These are phyloP conservation scores for Scaptodrosophila lebanonensis DNA, from an alignment of 1,140 invertebrate genomes.

Conservation along the genomic window DNA sequence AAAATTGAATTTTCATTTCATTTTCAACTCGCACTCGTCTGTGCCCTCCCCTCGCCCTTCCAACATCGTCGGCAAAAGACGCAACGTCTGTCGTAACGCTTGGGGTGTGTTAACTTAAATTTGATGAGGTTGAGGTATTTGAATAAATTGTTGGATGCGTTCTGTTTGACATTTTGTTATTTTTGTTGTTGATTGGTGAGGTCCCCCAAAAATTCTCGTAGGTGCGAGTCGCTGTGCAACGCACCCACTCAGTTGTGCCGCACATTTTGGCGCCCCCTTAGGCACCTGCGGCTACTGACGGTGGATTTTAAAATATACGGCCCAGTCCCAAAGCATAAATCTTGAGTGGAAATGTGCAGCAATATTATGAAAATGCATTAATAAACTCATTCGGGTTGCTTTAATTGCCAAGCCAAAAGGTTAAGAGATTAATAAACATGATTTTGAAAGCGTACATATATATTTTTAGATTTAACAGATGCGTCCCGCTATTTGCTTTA, in stretches of 20 bases:
- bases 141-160: slow-evolving; percentile 72
- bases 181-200: slow-evolving; percentile 66
- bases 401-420: slow-evolving; percentile 42
- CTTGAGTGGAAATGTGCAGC: slow-evolving; percentile 8
- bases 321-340: slow-evolving; percentile 35
- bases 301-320: slow-evolving; percentile 34
- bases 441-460: too few relatives aligned
- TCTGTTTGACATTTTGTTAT: slow-evolving; percentile 76
- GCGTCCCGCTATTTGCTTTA: too few relatives aligned
- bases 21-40: slow-evolving; percentile 26
- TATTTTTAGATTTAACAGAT: too few relatives aligned
- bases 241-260: slow-evolving; percentile 23
- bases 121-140: slow-evolving; percentile 68
- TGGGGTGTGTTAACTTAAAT: slow-evolving; percentile 61
- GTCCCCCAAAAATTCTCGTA: slow-evolving; percentile 21
- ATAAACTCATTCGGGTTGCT: slow-evolving; percentile 24
- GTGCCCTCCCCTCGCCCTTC: neutral
- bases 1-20: slow-evolving; percentile 76
- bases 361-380: slow-evolving; percentile 38
- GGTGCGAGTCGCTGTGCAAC: neutral
- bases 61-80: neutral
- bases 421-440: slow-evolving; percentile 30
- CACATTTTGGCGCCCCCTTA: slow-evolving; percentile 35
- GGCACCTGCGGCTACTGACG: slow-evolving; percentile 25
- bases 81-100: slow-evolving; percentile 31